Percentiles rank a stretch among this genome's conserved stretches.
These are phyloP conservation scores for Acrobasis repandana DNA, from an alignment of 2,888 invertebrate species.

Conservation along the genomic window DNA sequence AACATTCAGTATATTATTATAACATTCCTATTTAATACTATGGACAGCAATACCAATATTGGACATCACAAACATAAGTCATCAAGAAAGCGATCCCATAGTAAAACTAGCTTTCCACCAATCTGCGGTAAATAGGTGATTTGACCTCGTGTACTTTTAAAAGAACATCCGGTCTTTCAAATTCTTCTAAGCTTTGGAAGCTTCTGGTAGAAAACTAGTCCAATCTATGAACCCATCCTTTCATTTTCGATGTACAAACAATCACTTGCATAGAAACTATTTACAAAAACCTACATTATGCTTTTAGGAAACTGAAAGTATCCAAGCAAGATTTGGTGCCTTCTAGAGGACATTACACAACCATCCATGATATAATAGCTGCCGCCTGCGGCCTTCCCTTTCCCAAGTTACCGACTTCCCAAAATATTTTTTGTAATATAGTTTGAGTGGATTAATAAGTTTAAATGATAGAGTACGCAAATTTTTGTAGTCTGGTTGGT, in stretches of 20 bases:
- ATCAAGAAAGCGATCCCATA: neutral
- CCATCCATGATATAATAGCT: slow-evolving; percentile 19
- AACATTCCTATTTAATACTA: neutral
- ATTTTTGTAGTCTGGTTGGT: too few relatives aligned
- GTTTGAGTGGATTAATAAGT: neutral
- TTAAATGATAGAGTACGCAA: too few relatives aligned
- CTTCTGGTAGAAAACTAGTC: neutral
- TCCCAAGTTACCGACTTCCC: neutral
- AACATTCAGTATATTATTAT: neutral
- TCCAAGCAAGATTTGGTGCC: neutral
- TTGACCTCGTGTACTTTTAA: neutral
- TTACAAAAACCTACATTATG: neutral
- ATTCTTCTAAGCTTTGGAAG: neutral
- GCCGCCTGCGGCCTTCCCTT: slow-evolving; percentile 10
- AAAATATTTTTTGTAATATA: neutral
- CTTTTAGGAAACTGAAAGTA: neutral
- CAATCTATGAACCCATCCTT: neutral
- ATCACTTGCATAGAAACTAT: slow-evolving; percentile 2
- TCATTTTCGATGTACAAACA: neutral
- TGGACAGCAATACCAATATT: slow-evolving; percentile 1
- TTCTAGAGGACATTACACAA: slow-evolving; percentile 1
- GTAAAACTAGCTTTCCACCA: neutral
- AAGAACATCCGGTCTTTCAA: neutral
- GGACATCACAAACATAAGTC: neutral
- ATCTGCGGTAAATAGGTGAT: neutral